Percentiles rank a stretch among this genome's conserved stretches.
These are phyloP conservation scores for Lophochroa leadbeateri DNA, from an alignment of 2,113 vertebrate species.

Conservation along the genomic window DNA sequence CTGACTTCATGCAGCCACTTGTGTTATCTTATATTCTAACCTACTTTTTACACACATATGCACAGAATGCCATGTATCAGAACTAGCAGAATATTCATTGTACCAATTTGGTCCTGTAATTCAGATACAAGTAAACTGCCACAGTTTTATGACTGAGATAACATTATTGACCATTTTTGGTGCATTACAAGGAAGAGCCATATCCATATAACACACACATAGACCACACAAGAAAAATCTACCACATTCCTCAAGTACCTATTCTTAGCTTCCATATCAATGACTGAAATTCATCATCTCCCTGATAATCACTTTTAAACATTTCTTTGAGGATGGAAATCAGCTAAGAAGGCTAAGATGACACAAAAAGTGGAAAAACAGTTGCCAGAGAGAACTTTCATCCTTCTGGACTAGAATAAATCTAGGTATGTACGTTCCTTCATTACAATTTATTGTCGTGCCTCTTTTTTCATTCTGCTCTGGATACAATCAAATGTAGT, in stretches of 20 bases:
- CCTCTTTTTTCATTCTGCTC: neutral
- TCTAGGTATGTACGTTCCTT: neutral
- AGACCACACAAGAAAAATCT: neutral
- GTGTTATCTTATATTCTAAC: neutral
- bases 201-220: neutral
- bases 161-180: neutral
- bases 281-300: neutral
- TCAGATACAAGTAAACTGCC: neutral
- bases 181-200: neutral
- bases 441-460: neutral
- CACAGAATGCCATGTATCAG: neutral
- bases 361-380: neutral
- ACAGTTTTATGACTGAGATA: neutral
- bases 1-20: neutral
- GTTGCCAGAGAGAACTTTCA: neutral
- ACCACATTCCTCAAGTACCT: neutral
- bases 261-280: neutral
- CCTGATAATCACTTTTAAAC: neutral
- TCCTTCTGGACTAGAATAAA: neutral
- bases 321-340: neutral
- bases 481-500: neutral
- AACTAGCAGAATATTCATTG: neutral
- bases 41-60: neutral
- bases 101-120: neutral
- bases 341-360: neutral